phyloP scores from a whole-genome alignment of 2,888 invertebrate genomes.

The Vandiemenella viatica region DNA sequence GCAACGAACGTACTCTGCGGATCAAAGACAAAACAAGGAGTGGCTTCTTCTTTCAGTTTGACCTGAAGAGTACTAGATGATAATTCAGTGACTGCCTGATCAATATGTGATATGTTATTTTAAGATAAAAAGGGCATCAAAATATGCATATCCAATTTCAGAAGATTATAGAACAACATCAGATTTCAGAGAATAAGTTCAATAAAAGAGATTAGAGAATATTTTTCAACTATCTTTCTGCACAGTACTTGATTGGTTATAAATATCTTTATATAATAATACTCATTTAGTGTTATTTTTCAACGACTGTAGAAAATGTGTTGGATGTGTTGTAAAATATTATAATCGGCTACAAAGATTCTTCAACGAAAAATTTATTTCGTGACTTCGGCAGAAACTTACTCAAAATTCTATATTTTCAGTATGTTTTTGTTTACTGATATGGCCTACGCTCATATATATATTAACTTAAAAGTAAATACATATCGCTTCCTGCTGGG shows the following conservation, averaged over 20 bases:
- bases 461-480: slow-evolving; percentile 6
- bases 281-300: no score
- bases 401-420: background rate
- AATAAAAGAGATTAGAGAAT: background rate
- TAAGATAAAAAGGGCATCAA: background rate
- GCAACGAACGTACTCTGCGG: no score
- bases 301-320: no score
- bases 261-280: background rate
- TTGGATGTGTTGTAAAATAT: no score
- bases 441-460: slow-evolving; percentile 4
- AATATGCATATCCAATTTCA: background rate
- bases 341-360: no score
- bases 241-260: background rate
- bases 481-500: slow-evolving; percentile 17
- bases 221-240: background rate
- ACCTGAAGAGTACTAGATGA: no score
- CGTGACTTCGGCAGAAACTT: no score
- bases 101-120: background rate
- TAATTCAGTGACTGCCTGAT: no score
- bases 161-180: background rate
- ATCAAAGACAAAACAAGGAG: no score
- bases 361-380: no score
- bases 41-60: no score
- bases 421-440: background rate
- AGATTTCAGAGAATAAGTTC: background rate